Conservation (phyloP, 1,140 invertebrate species). For the Nasonia longicornis region DNA sequence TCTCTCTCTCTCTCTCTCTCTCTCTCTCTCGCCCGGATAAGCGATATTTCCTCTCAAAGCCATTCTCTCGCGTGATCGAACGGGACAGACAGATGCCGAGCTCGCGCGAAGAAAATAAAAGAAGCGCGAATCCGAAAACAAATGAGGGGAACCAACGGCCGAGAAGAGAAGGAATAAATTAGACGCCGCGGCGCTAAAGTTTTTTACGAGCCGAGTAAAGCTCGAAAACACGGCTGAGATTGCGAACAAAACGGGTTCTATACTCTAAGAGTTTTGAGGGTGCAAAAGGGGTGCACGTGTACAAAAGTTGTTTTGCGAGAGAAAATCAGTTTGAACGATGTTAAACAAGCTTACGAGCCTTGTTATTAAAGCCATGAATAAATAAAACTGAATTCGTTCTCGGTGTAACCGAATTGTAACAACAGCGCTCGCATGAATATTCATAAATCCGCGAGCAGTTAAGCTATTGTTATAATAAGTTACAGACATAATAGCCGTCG, state of each 20-base stretch:
- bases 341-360: too few relatives aligned
- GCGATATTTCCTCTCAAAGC: neutral
- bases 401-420: neutral
- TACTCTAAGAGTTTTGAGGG: neutral
- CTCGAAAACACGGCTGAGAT: neutral
- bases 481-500: neutral
- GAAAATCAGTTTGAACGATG: too few relatives aligned
- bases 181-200: neutral
- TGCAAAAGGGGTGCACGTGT: neutral
- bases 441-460: neutral
- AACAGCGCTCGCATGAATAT: neutral
- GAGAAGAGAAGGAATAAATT: neutral
- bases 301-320: too few relatives aligned
- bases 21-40: neutral
- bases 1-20: too few relatives aligned
- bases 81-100: neutral
- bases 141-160: neutral
- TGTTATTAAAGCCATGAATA: neutral
- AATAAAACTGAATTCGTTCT: neutral
- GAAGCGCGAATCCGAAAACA: neutral
- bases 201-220: neutral
- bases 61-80: slow-evolving; percentile 2
- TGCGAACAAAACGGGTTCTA: neutral
- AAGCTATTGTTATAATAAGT: neutral
- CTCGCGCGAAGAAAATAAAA: neutral